Evolutionary conservation across 1,140 invertebrate species (phyloP).

Genomic region (Sitophilus oryzae): DNA sequence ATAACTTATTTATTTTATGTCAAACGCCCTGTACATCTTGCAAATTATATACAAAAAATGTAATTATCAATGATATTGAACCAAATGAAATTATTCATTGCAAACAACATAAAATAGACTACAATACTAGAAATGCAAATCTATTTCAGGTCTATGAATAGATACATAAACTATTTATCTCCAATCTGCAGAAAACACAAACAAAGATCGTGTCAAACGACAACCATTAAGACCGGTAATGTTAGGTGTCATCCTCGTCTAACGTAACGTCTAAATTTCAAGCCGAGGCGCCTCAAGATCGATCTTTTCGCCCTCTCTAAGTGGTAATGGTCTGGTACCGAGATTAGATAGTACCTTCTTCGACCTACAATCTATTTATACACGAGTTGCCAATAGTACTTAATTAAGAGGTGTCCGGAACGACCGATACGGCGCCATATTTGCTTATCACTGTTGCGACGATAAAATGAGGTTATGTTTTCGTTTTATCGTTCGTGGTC

Average conservation of each 20-base stretch:
- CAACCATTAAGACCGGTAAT: no score
- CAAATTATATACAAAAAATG: no score
- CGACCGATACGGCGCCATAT: slow-evolving; percentile 12
- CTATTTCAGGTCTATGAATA: no score
- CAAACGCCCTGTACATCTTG: no score
- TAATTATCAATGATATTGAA: no score
- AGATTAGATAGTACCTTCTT: slow-evolving; percentile 15
- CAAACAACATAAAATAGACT: no score
- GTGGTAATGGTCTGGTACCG: slow-evolving; percentile 4
- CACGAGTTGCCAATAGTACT: not conserved
- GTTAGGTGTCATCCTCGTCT: not conserved
- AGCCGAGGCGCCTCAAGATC: not conserved
- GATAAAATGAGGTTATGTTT: not conserved
- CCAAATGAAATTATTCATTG: no score
- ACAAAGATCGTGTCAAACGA: no score
- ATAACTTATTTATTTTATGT: no score
- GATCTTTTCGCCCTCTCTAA: not conserved
- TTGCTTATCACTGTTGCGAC: slow-evolving; percentile 6
- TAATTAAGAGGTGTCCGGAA: slow-evolving; percentile 16
- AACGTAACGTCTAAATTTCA: not conserved
- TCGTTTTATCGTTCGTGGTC: not conserved
- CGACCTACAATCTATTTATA: not conserved
- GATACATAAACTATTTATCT: no score
- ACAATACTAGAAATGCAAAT: no score
- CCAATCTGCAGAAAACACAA: no score